Evolutionary conservation across 1,140 invertebrate species (phyloP), one percentile per base, ranked within the genome.

Genomic region (Copidosoma floridanum): DNA sequence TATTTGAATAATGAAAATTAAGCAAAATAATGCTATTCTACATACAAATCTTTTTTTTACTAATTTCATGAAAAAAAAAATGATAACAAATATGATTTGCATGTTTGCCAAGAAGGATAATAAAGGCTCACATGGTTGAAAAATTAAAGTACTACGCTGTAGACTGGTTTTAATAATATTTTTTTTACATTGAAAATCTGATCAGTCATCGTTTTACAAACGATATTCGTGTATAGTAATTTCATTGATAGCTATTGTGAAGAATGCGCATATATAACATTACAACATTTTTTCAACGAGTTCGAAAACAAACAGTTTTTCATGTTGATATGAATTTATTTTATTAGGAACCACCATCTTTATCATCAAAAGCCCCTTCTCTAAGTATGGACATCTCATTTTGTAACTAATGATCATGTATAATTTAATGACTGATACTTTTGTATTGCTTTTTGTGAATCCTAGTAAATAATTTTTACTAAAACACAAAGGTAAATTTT

Each of bases 11-110:
- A n/a, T n/a, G n/a, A n/a, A n/a, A n/a, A n/a, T n/a, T 66, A 52
- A 47, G 66, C 66, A 69, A 51, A 72, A 72, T 72, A 72, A 72
- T 71, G 62, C 63, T 72, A 72, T 72, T 72, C 71, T 71, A 72
- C 65, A 71, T 70, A 72, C 64, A 48, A 70, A 48, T 24, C 29
- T 44, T 46, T 38, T 23, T 32, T 16, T 10, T 14, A 11, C 18
- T 12, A 56, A 24, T 40, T 43, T 55, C 24, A 2, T 57, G 10
- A 27, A n/a, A n/a, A n/a, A n/a, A n/a, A n/a, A n/a, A n/a, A n/a
- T n/a, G n/a, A n/a, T n/a, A n/a, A n/a, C n/a, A n/a, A n/a, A n/a
- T n/a, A n/a, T n/a, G n/a, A n/a, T n/a, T n/a, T n/a, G n/a, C n/a
- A n/a, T n/a, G n/a, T n/a, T n/a, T n/a, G n/a, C n/a, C n/a, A n/a